Conservation (phyloP, 2,888 invertebrate genomes). For the Patella caerulea region DNA sequence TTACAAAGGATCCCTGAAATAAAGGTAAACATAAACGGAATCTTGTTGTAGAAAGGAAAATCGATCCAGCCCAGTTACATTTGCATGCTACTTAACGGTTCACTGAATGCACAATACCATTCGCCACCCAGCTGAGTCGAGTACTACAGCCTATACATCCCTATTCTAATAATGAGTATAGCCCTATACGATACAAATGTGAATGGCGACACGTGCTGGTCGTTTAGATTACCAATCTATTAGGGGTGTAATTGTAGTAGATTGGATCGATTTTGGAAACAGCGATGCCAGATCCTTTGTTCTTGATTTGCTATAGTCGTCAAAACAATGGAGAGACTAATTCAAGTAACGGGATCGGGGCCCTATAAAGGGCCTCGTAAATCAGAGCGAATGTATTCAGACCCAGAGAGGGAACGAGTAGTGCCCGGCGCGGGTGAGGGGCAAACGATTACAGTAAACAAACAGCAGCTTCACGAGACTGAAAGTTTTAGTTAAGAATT, state of each 20-base stretch:
- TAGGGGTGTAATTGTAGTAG: not conserved
- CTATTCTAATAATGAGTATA: conserved; percentile 13
- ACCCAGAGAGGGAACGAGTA: not conserved
- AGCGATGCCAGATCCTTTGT: not conserved
- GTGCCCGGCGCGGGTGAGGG: not conserved
- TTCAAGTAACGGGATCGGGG: not conserved
- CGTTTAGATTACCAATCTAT: conserved; percentile 10
- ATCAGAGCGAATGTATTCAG: not conserved
- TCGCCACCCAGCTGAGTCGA: too few relatives aligned
- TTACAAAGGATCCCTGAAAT: not conserved
- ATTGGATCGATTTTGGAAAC: too few relatives aligned
- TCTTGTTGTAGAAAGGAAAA: not conserved
- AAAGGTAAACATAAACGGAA: not conserved
- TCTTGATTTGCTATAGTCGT: conserved; percentile 16
- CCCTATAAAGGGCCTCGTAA: conserved; percentile 8
- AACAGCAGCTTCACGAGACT: not conserved
- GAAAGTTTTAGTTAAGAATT: too few relatives aligned
- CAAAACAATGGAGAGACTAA: conserved; percentile 14
- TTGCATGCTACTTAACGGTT: conserved; percentile 9
- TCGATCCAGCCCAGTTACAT: not conserved
- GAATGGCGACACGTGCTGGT: conserved; percentile 35
- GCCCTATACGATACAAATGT: conserved; percentile 28
- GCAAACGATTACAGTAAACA: not conserved
- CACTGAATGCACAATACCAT: not conserved
- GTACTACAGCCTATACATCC: not conserved